Percentiles rank a stretch among this genome's conserved stretches.
phyloP scores from a whole-genome alignment of 2,888 invertebrate species.

The Acanthococcus lagerstroemiae region DNA sequence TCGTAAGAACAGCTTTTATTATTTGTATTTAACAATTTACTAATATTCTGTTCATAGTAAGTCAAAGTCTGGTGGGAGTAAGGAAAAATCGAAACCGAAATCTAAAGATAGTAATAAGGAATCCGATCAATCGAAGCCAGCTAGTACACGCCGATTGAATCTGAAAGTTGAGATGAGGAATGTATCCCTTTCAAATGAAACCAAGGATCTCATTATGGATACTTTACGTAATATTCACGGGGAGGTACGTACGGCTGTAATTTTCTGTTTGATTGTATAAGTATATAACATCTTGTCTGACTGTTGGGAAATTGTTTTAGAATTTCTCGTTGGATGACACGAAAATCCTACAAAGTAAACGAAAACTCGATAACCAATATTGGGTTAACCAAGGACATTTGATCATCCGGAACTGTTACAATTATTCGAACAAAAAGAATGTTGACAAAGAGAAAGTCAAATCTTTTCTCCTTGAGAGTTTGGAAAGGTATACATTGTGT shows the following conservation, averaged over 20 bases:
- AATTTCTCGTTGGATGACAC: slow-evolving; percentile 45
- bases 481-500: not conserved
- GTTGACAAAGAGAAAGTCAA: slow-evolving; percentile 1
- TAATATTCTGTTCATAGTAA: too few relatives aligned
- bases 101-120: not conserved
- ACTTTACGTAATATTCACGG: slow-evolving; percentile 3
- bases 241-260: too few relatives aligned
- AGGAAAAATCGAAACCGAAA: not conserved
- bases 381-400: slow-evolving; percentile 69
- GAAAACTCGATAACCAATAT: slow-evolving; percentile 56
- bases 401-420: slow-evolving; percentile 45
- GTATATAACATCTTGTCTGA: too few relatives aligned
- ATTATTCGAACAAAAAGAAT: slow-evolving; percentile 7
- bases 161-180: slow-evolving; percentile 18
- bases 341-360: slow-evolving; percentile 48
- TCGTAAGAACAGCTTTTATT: too few relatives aligned
- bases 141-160: not conserved
- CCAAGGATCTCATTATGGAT: slow-evolving; percentile 4
- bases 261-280: too few relatives aligned
- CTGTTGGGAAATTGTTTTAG: slow-evolving; percentile 38
- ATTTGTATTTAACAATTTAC: too few relatives aligned
- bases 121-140: not conserved
- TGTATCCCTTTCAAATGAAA: slow-evolving; percentile 3
- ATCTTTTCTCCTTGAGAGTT: slow-evolving; percentile 8
- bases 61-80: too few relatives aligned